These are phyloP conservation scores for Dreissena rostriformis DNA, from an alignment of 1,140 invertebrate species.

Conservation along the genomic window DNA sequence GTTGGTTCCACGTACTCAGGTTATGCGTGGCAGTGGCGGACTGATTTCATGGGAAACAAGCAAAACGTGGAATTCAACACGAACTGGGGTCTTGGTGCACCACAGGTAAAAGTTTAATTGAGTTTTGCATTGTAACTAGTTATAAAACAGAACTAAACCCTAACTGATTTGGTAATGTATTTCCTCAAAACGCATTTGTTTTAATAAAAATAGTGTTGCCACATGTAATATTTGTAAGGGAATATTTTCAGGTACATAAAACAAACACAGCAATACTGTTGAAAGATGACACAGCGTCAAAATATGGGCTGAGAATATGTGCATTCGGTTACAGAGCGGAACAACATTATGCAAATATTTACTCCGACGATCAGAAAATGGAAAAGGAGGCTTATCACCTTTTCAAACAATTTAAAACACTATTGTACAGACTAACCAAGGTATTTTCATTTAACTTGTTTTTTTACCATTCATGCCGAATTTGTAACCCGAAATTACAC, in stretches of 20 bases:
- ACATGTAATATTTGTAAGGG: too few species aligned
- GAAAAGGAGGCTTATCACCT: not conserved
- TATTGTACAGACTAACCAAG: not conserved
- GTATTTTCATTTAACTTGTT: too few species aligned
- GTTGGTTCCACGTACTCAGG: conserved; percentile 8
- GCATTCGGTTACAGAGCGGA: not conserved
- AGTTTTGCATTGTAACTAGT: too few species aligned
- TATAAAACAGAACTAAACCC: too few species aligned
- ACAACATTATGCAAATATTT: not conserved
- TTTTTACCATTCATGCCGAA: too few species aligned
- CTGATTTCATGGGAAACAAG: not conserved
- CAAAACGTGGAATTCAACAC: conserved; percentile 16
- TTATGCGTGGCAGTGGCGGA: conserved; percentile 20
- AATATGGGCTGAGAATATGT: not conserved
- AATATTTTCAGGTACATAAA: too few species aligned
- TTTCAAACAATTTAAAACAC: not conserved
- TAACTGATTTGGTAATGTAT: too few species aligned
- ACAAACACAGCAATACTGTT: too few species aligned
- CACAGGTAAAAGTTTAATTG: not conserved
- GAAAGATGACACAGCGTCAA: too few species aligned
- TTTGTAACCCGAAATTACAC: too few species aligned
- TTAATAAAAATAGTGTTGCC: too few species aligned
- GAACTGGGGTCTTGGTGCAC: conserved; percentile 3
- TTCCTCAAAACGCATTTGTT: too few species aligned
- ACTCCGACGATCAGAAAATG: not conserved